phyloP scores from a whole-genome alignment of 1,140 invertebrate genomes.

The Leptonema lineaticorne region DNA sequence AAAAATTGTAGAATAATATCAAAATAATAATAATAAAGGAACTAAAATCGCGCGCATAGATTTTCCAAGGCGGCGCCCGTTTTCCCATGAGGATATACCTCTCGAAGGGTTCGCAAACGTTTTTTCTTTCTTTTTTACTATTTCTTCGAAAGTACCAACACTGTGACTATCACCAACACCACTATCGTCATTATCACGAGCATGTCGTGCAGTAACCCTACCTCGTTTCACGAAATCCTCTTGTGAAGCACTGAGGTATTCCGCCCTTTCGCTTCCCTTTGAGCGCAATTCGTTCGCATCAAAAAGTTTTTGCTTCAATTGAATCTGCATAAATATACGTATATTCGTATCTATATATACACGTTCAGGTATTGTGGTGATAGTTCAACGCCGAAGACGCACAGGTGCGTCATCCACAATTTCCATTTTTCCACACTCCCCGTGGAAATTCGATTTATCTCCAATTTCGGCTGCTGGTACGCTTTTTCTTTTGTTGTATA shows the following conservation, averaged over 20 bases:
- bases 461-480: slow-evolving; percentile 18
- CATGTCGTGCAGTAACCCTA: too few relatives aligned
- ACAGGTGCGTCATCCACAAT: slow-evolving; percentile 28
- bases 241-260: not conserved
- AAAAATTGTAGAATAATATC: too few relatives aligned
- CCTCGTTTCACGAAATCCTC: not conserved
- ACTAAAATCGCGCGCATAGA: too few relatives aligned
- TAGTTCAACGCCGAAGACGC: slow-evolving; percentile 29
- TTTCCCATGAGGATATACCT: too few relatives aligned
- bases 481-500: slow-evolving; percentile 18
- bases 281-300: slow-evolving; percentile 30
- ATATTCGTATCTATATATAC: too few relatives aligned
- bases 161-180: too few relatives aligned
- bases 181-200: too few relatives aligned
- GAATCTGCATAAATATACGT: slow-evolving; percentile 41
- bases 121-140: too few relatives aligned
- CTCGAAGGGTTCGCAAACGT: too few relatives aligned
- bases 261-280: slow-evolving; percentile 4
- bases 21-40: too few relatives aligned
- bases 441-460: slow-evolving; percentile 27
- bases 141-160: too few relatives aligned
- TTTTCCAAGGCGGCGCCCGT: too few relatives aligned
- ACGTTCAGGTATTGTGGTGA: slow-evolving; percentile 36
- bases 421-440: slow-evolving; percentile 25
- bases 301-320: slow-evolving; percentile 40